Base-by-base conservation (phyloP, 2,797 vertebrate species). In the Cichlasoma orientale region DNA sequence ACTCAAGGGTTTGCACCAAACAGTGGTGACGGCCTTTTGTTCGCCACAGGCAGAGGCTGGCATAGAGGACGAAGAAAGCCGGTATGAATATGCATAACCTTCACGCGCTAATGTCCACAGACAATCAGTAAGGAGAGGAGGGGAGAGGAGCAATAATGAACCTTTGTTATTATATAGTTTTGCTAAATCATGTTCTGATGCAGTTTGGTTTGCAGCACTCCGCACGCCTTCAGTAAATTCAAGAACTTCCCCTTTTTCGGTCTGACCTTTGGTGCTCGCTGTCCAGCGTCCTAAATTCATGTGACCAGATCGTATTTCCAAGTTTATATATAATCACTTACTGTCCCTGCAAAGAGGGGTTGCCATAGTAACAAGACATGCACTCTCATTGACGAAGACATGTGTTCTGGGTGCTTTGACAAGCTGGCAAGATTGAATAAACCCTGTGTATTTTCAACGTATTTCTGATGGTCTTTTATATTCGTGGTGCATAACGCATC, bases 71-170 rank as follows among this genome's bases (percentile, higher is more conserved):
- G 59, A 83, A 89, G 82, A 77, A 75, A 41, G 84, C 83, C 41
- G 18, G 82, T 74, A 89, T 90, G 90, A 92, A 92, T 92, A 93
- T 92, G 87, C 89, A 92, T 92, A 87, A 93, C 89, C 90, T 93
- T 94, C 90, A 93, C 78, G 81, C 88, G 10, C 89, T 88, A 88
- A 84, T 89, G 79, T 90, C 86, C 90, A 79, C 80, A 87, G 89
- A 92, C 88, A 90, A 89, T 89, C 59, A 69, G 23, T 7, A 58
- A 78, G 19, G 56, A 87, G 74, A 59, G 72, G 83, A 59, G 61
- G 86, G 73, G 69, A 78, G 74, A 55, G 25, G 41, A 33, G 74
- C 58, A 12, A 5, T 66, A 52, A 56, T 23, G 74, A 66, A 33
- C 74, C 36, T 14, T 53, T 68, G 78, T 82, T 83, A 80, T 33